Conservation (phyloP, 2,888 invertebrate species). For the Oscheius onirici region DNA sequence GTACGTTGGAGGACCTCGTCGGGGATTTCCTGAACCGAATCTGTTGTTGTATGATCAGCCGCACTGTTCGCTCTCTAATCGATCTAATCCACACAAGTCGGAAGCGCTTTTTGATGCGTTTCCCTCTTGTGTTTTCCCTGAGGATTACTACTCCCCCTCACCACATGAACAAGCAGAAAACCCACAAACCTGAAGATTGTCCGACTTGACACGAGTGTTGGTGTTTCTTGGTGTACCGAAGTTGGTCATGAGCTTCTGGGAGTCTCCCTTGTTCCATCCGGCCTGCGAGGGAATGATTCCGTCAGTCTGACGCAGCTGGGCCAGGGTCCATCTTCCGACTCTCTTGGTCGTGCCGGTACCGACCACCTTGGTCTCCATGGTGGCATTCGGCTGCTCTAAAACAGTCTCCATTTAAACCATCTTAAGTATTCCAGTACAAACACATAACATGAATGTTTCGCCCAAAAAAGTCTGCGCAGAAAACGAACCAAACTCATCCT, state of each 20-base stretch:
- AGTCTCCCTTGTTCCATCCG: slow-evolving; percentile 73
- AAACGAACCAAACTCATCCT: slow-evolving; percentile 20
- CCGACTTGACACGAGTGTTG: slow-evolving; percentile 63
- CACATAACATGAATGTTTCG: no score
- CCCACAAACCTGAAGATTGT: slow-evolving; percentile 61
- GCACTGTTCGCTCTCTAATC: neutral
- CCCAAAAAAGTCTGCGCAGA: neutral
- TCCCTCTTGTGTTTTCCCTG: neutral
- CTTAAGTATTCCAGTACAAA: no score
- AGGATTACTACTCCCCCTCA: slow-evolving; percentile 12
- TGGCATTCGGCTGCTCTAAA: slow-evolving; percentile 63
- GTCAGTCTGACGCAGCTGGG: slow-evolving; percentile 71
- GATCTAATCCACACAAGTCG: slow-evolving; percentile 17
- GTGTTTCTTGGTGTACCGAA: slow-evolving; percentile 72
- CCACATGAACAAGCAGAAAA: neutral
- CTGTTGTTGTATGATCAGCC: slow-evolving; percentile 1
- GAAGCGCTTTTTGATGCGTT: slow-evolving; percentile 14
- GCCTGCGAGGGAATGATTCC: slow-evolving; percentile 72
- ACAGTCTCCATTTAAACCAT: no score
- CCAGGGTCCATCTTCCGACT: slow-evolving; percentile 71
- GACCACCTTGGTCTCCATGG: slow-evolving; percentile 71
- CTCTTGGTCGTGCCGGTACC: slow-evolving; percentile 63
- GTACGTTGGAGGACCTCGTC: slow-evolving; percentile 67
- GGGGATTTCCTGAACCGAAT: slow-evolving; percentile 63
- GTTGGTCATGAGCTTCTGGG: slow-evolving; percentile 72